These are phyloP conservation scores for Girardinichthys multiradiatus DNA, from an alignment of 2,113 vertebrate genomes.

Conservation along the genomic window DNA sequence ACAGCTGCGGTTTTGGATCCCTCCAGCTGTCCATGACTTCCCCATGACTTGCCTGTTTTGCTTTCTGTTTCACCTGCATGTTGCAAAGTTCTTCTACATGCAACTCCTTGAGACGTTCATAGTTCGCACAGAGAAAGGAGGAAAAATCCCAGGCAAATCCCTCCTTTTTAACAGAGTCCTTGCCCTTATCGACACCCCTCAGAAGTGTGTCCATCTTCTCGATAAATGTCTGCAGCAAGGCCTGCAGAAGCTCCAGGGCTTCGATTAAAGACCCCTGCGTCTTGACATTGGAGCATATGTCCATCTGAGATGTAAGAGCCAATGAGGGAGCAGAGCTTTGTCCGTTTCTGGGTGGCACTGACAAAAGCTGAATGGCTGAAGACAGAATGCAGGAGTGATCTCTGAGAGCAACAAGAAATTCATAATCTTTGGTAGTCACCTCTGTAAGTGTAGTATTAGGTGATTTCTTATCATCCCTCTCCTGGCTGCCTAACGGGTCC, in stretches of 20 bases:
- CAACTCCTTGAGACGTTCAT: slow-evolving; percentile 27
- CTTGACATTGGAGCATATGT: slow-evolving; percentile 76
- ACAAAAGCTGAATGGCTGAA: slow-evolving; percentile 89
- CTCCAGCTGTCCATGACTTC: slow-evolving; percentile 40
- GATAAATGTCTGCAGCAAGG: slow-evolving; percentile 86
- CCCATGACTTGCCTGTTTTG: slow-evolving; percentile 19
- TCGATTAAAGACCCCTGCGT: slow-evolving; percentile 83
- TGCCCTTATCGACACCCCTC: slow-evolving; percentile 80
- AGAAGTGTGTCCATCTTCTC: slow-evolving; percentile 85
- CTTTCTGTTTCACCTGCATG: slow-evolving; percentile 75
- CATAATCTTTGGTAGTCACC: slow-evolving; percentile 79
- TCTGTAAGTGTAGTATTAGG: slow-evolving; percentile 41
- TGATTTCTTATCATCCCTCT: slow-evolving; percentile 42
- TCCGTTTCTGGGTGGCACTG: slow-evolving; percentile 74
- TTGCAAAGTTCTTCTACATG: slow-evolving; percentile 56
- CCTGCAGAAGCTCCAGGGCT: slow-evolving; percentile 85
- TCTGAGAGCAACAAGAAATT: slow-evolving; percentile 83
- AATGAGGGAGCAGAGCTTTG: slow-evolving; percentile 19
- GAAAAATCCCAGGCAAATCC: slow-evolving; percentile 69
- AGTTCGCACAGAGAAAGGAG: slow-evolving; percentile 56
- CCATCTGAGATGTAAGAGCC: slow-evolving; percentile 28
- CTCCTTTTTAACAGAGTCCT: slow-evolving; percentile 65
- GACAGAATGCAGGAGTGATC: slow-evolving; percentile 88
- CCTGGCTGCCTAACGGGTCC: slow-evolving; percentile 65
- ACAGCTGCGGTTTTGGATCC: slow-evolving; percentile 81